Conservation (phyloP, 2,113 vertebrate genomes). For the Indicator indicator region DNA sequence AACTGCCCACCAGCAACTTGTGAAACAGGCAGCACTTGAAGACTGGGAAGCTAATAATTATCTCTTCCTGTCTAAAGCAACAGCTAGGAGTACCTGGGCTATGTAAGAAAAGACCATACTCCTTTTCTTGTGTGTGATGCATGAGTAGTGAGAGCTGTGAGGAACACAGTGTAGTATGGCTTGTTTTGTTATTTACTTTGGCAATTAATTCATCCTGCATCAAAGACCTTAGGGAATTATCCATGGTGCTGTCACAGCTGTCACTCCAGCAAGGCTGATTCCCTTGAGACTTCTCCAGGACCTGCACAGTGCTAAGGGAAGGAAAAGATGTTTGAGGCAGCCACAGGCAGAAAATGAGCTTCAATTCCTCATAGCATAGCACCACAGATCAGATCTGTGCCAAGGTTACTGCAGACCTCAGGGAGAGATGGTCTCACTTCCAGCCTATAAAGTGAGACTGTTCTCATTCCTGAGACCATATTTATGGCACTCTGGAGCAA, state of each 20-base stretch:
- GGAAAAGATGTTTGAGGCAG: background rate
- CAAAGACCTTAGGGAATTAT: background rate
- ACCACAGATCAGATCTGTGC: background rate
- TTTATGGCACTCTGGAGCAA: background rate
- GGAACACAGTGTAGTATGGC: background rate
- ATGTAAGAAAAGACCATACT: background rate
- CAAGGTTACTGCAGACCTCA: background rate
- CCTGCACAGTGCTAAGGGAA: background rate
- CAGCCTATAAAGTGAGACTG: fast-evolving
- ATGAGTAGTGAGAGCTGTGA: fast-evolving
- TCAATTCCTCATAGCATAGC: background rate
- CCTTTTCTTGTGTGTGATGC: background rate
- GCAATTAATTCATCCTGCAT: background rate
- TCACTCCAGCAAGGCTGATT: background rate
- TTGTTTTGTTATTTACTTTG: background rate
- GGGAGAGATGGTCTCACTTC: background rate
- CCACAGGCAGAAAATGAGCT: background rate
- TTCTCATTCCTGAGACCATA: background rate
- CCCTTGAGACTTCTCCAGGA: background rate
- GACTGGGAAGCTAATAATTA: background rate
- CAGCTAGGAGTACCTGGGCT: background rate
- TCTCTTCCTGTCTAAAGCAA: background rate
- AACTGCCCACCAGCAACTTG: background rate
- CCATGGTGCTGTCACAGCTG: background rate
- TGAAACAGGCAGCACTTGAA: background rate